Conservation (phyloP, 2,888 invertebrate species). For the Apamea sordens region DNA sequence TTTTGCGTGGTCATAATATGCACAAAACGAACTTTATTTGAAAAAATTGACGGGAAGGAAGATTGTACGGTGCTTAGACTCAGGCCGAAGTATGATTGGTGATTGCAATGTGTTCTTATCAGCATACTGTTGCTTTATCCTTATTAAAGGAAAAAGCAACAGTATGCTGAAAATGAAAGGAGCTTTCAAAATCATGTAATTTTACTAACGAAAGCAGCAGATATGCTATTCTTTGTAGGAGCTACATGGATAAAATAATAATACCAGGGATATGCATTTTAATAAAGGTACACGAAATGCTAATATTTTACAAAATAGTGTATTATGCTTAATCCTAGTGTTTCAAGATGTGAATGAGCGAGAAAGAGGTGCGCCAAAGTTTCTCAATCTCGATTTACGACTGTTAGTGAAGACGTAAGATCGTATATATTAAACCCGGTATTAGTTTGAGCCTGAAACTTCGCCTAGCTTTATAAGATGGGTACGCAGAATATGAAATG, state of each 20-base stretch:
- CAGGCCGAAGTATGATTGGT: not conserved
- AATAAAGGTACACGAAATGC: slow-evolving; percentile 17
- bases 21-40: not conserved
- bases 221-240: not conserved
- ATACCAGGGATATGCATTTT: slow-evolving; percentile 14
- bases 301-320: slow-evolving; percentile 18
- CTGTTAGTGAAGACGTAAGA: slow-evolving; percentile 44
- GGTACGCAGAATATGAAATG: slow-evolving; percentile 39
- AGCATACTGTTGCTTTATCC: not conserved
- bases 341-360: slow-evolving; percentile 30
- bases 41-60: not conserved
- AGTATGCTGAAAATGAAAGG: too few species aligned
- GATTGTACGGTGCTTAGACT: not conserved
- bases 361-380: slow-evolving; percentile 53
- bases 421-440: slow-evolving; percentile 61
- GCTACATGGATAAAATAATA: not conserved
- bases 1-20: not conserved
- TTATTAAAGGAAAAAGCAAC: too few species aligned
- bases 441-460: slow-evolving; percentile 53
- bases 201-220: not conserved
- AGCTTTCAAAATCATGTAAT: not conserved
- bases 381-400: slow-evolving; percentile 66
- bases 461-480: slow-evolving; percentile 44
- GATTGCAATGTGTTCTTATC: not conserved
- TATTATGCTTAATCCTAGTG: slow-evolving; percentile 13